Evolutionary conservation across 2,888 invertebrate species (phyloP).

Genomic region (Eugnorisma glareosa): DNA sequence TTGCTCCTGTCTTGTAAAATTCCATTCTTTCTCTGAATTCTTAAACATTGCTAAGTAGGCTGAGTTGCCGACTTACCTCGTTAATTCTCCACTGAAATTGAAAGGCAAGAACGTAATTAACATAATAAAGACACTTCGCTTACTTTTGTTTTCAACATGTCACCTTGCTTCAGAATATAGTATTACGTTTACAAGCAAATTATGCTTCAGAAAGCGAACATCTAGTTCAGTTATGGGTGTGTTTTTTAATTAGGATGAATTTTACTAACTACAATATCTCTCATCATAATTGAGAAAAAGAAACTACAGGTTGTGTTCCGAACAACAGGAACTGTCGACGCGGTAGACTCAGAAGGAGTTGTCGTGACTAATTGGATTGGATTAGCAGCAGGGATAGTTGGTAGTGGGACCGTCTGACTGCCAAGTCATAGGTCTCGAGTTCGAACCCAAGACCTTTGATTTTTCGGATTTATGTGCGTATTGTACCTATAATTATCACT

Average conservation of each 20-base stretch:
- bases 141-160: constrained; percentile 70
- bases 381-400: too few relatives aligned
- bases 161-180: constrained; percentile 50
- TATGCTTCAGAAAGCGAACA: constrained; percentile 35
- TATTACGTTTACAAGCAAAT: constrained; percentile 28
- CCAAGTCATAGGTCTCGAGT: too few relatives aligned
- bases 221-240: neutral
- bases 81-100: constrained; percentile 77
- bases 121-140: constrained; percentile 74
- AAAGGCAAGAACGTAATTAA: constrained; percentile 78
- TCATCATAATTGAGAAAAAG: neutral
- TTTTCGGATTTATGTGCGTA: too few relatives aligned
- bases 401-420: too few relatives aligned
- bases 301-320: too few relatives aligned
- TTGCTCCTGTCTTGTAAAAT: constrained; percentile 53
- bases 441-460: too few relatives aligned
- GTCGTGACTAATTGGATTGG: too few relatives aligned
- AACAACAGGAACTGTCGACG: too few relatives aligned
- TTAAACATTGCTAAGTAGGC: constrained; percentile 41
- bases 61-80: constrained; percentile 67
- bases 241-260: constrained; percentile 16
- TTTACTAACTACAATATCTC: neutral
- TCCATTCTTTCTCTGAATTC: constrained; percentile 47
- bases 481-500: too few relatives aligned
- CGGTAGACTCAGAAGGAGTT: too few relatives aligned